These are phyloP conservation scores for Seriola rivoliana DNA, from an alignment of 2,113 vertebrate species.

Conservation along the genomic window DNA sequence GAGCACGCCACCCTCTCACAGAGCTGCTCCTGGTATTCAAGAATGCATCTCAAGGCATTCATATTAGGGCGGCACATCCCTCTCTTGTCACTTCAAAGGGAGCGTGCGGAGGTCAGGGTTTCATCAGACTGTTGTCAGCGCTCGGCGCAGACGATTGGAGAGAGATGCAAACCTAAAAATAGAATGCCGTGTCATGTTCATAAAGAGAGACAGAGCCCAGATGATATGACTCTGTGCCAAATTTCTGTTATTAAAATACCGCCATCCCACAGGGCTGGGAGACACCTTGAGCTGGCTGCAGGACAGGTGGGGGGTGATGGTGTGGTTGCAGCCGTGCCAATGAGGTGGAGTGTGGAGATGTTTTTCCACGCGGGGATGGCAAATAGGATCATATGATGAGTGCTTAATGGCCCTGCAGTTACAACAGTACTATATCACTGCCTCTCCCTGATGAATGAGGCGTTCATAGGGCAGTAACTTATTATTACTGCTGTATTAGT, in stretches of 20 bases:
- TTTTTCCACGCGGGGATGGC: constrained; percentile 62
- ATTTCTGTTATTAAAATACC: constrained; percentile 77
- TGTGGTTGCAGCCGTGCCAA: neutral
- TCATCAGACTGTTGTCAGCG: constrained; percentile 70
- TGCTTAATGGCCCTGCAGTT: constrained; percentile 75
- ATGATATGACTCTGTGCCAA: constrained; percentile 66
- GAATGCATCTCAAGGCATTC: constrained; percentile 71
- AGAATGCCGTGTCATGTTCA: constrained; percentile 65
- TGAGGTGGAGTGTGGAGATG: constrained; percentile 45
- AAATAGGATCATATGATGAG: constrained; percentile 66
- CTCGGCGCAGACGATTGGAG: constrained; percentile 49
- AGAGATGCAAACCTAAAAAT: constrained; percentile 79
- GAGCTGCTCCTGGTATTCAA: constrained; percentile 52
- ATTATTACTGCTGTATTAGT: constrained; percentile 77
- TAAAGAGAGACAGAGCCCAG: constrained; percentile 62
- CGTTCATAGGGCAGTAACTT: constrained; percentile 70
- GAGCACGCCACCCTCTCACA: constrained; percentile 29
- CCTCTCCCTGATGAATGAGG: constrained; percentile 75
- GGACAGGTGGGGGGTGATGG: neutral
- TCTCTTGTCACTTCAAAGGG: constrained; percentile 82
- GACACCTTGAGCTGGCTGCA: constrained; percentile 40
- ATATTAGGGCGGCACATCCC: constrained; percentile 66
- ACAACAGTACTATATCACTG: constrained; percentile 62
- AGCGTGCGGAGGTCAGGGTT: constrained; percentile 61
- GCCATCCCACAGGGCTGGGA: constrained; percentile 30